These are phyloP conservation scores for Oscheius sp. DNA, from an alignment of 1,140 invertebrate species.

Conservation along the genomic window DNA sequence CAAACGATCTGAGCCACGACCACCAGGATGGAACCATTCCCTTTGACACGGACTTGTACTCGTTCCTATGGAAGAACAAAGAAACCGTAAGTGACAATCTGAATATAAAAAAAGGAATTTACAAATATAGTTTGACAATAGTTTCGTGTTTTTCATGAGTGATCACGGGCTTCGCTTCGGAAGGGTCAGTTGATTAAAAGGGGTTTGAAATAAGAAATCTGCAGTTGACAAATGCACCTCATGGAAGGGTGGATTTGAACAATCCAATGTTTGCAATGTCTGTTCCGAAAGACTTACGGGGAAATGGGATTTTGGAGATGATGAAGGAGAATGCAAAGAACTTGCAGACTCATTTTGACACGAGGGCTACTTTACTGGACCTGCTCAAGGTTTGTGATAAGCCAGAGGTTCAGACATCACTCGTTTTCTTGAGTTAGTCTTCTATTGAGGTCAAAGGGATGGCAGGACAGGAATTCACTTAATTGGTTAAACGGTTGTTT, in stretches of 20 bases:
- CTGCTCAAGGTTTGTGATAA: constrained; percentile 7
- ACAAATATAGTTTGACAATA: constrained; percentile 34
- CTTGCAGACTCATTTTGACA: constrained; percentile 40
- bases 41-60: constrained; percentile 3
- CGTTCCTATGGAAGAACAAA: not conserved
- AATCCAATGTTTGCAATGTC: constrained; percentile 35
- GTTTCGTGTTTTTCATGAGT: constrained; percentile 33
- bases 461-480: no score
- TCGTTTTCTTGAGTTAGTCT: no score
- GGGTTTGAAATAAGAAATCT: constrained; percentile 18
- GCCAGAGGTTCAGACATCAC: no score
- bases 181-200: no score
- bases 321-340: constrained; percentile 29
- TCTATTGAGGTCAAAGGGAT: no score
- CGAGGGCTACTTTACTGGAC: constrained; percentile 33
- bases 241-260: constrained; percentile 27
- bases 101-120: no score
- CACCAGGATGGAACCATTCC: not conserved
- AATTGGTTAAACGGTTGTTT: no score
- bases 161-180: no score
- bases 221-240: not conserved
- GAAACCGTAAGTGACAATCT: no score
- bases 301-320: not conserved
- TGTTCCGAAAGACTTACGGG: constrained; percentile 26
- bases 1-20: constrained; percentile 16